Percentiles rank a stretch among this genome's conserved stretches.
These are phyloP conservation scores for Spodoptera littoralis DNA, from an alignment of 2,888 invertebrate genomes.

Conservation along the genomic window DNA sequence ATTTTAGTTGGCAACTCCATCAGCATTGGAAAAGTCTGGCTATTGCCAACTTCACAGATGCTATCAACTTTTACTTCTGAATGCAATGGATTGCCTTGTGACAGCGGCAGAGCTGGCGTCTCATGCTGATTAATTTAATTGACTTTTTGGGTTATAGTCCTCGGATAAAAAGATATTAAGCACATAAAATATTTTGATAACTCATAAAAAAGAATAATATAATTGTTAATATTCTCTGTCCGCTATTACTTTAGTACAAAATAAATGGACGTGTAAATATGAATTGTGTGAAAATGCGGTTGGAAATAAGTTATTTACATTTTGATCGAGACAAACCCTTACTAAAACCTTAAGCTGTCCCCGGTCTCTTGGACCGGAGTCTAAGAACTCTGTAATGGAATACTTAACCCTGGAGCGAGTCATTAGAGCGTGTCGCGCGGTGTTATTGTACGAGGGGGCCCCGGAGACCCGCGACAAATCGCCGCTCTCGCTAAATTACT, in stretches of 20 bases:
- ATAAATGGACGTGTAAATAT: neutral
- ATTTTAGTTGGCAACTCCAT: constrained; percentile 36
- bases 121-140: constrained; percentile 5
- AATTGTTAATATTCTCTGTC: too few species aligned
- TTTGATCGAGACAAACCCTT: neutral
- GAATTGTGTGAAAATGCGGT: too few species aligned
- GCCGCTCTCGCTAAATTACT: constrained; percentile 51
- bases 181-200: too few species aligned
- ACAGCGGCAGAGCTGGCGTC: constrained; percentile 7
- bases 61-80: constrained; percentile 10
- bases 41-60: neutral
- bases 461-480: constrained; percentile 48
- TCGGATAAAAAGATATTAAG: neutral
- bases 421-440: constrained; percentile 47
- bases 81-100: constrained; percentile 8
- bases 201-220: too few species aligned
- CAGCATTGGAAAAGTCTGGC: constrained; percentile 17
- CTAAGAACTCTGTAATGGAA: constrained; percentile 40
- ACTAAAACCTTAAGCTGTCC: constrained; percentile 7
- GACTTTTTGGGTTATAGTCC: neutral
- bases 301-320: neutral
- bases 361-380: constrained; percentile 15
- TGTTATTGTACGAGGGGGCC: constrained; percentile 43
- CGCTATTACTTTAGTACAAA: neutral
- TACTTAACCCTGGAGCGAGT: constrained; percentile 51